A percentile compares a stretch with the other conserved stretches of the same genome.
phyloP scores from a whole-genome alignment of 2,113 vertebrate species.

The Paedocypris sp. region DNA sequence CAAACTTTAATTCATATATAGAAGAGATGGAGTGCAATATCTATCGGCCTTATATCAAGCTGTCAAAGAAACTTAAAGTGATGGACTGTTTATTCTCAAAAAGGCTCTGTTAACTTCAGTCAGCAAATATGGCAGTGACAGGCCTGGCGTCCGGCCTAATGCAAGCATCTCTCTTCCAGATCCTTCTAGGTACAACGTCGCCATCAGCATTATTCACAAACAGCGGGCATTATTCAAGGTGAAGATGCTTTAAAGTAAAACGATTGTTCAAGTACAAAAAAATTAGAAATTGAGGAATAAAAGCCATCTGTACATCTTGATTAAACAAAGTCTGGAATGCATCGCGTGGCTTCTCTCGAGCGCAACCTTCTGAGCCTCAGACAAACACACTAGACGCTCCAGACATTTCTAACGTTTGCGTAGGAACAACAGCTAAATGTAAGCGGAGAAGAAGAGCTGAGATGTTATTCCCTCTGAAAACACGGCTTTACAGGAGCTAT shows the following conservation, averaged over 20 bases:
- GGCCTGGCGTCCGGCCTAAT: constrained; percentile 7
- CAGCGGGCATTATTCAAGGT: not conserved
- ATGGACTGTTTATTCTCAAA: constrained; percentile 12
- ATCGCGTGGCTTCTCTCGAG: no score
- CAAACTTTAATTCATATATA: not conserved
- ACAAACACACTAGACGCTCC: no score
- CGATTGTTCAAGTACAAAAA: no score
- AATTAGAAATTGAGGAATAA: no score
- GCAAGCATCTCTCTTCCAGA: not conserved
- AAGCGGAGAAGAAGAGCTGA: not conserved
- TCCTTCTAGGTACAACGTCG: not conserved
- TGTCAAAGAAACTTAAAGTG: constrained; percentile 10
- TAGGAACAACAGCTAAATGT: not conserved
- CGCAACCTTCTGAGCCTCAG: no score
- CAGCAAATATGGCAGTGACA: constrained; percentile 5
- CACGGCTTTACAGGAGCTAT: not conserved
- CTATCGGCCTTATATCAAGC: not conserved
- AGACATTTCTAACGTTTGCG: not conserved
- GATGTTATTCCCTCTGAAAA: constrained; percentile 11
- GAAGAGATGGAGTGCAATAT: not conserved
- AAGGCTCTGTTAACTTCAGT: constrained; percentile 19
- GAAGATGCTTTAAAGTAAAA: not conserved
- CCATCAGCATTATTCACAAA: not conserved
- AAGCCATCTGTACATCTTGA: no score
- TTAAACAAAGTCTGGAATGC: no score